Percentiles rank a stretch among this genome's conserved stretches.
Conservation (phyloP, 2,888 invertebrate species). For the Priocnemis perturbator region DNA sequence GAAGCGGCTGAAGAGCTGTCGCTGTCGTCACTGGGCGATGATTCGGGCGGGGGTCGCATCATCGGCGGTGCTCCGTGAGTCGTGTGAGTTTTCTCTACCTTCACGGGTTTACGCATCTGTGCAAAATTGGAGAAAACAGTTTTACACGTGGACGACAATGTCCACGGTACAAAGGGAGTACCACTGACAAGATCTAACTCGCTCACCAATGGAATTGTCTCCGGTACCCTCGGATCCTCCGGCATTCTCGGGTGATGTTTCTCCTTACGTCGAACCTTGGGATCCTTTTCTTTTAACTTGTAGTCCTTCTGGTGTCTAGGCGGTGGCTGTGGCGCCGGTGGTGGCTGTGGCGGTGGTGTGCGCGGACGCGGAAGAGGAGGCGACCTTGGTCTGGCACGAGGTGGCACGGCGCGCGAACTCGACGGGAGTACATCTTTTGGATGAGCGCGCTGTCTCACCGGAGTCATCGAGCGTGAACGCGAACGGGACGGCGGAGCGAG, state of each 20-base stretch:
- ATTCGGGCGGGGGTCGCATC: slow-evolving; percentile 75
- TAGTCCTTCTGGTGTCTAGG: slow-evolving; percentile 78
- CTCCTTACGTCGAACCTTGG: slow-evolving; percentile 71
- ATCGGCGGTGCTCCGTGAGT: slow-evolving; percentile 62
- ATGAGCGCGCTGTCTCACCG: slow-evolving; percentile 76
- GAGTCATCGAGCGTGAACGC: slow-evolving; percentile 79
- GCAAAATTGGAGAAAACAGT: slow-evolving; percentile 28
- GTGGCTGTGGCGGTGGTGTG: slow-evolving; percentile 79
- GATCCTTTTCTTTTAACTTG: slow-evolving; percentile 71
- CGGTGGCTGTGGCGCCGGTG: slow-evolving; percentile 78
- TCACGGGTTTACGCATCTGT: slow-evolving; percentile 71
- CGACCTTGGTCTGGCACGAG: slow-evolving; percentile 65
- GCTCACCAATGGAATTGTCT: slow-evolving; percentile 71
- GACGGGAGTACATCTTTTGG: slow-evolving; percentile 66
- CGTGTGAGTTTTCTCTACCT: slow-evolving; percentile 70
- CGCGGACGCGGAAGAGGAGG: slow-evolving; percentile 76
- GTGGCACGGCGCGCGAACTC: slow-evolving; percentile 61
- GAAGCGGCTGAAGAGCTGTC: slow-evolving; percentile 78
- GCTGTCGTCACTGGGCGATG: slow-evolving; percentile 80
- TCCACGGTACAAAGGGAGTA: no score
- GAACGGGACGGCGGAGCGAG: slow-evolving; percentile 64
- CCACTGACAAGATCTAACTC: no score
- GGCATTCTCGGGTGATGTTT: slow-evolving; percentile 67
- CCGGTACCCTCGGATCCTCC: slow-evolving; percentile 71
- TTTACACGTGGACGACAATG: no score